phyloP scores from a whole-genome alignment of 2,113 vertebrate genomes.

The Tragelaphus scriptus region DNA sequence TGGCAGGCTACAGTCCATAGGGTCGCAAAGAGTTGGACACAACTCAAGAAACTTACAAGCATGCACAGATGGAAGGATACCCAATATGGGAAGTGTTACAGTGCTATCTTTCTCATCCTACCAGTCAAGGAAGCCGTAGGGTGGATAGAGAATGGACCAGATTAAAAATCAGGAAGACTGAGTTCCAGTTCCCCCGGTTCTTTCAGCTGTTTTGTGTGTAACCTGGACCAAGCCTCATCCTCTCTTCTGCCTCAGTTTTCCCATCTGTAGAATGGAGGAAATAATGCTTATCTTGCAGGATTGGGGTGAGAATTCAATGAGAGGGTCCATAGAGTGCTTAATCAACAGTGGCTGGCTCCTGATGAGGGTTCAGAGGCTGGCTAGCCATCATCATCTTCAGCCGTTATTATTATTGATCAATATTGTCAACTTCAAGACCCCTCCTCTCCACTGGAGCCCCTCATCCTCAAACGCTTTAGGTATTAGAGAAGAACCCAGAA shows the following conservation, averaged over 20 bases:
- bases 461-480: neutral
- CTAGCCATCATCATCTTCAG: neutral
- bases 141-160: fast-evolving
- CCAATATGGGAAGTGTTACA: fast-evolving
- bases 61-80: neutral
- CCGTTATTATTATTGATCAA: neutral
- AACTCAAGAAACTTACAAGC: neutral
- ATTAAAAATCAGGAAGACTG: neutral
- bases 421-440: neutral
- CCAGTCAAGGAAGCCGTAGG: fast-evolving
- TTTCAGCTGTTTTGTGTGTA: too few species aligned
- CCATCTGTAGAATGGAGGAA: neutral
- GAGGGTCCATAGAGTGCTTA: fast-evolving
- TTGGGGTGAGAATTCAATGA: neutral
- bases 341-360: neutral
- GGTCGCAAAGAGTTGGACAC: neutral
- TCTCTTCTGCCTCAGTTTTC: neutral
- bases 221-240: neutral
- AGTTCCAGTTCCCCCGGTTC: neutral
- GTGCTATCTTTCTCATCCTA: neutral
- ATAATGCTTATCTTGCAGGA: neutral
- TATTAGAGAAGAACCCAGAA: neutral
- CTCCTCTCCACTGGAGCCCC: neutral
- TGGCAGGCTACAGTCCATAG: neutral
- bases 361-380: neutral